phyloP scores from a whole-genome alignment of 2,113 vertebrate genomes.

The Salvelinus sp. region DNA sequence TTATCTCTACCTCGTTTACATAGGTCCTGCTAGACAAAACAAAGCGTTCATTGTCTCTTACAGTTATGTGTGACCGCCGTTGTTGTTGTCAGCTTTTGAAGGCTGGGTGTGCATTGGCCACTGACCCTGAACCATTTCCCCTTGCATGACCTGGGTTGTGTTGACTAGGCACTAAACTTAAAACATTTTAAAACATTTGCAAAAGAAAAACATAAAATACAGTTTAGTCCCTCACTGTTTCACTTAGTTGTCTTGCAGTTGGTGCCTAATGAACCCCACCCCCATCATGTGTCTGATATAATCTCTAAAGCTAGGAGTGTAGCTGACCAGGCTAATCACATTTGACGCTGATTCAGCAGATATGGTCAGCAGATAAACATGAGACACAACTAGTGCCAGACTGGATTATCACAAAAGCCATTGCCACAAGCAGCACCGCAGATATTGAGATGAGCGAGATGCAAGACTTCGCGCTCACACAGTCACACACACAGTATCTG shows the following conservation, averaged over 20 bases:
- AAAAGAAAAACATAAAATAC: too few species aligned
- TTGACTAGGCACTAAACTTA: too few species aligned
- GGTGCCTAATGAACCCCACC: too few species aligned
- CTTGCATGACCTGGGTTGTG: not conserved
- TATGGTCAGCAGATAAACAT: not conserved
- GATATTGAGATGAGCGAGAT: too few species aligned
- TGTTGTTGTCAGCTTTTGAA: not conserved
- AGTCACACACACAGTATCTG: too few species aligned
- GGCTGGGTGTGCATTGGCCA: not conserved
- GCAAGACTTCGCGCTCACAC: too few species aligned
- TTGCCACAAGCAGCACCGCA: not conserved
- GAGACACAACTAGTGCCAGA: not conserved
- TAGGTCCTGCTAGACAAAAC: slow-evolving; percentile 5
- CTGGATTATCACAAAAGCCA: not conserved
- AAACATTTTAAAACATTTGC: too few species aligned
- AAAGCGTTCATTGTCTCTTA: slow-evolving; percentile 10
- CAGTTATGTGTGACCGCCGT: not conserved
- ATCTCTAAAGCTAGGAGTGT: not conserved
- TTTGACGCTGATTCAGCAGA: not conserved
- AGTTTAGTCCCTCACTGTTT: too few species aligned
- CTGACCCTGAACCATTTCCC: not conserved
- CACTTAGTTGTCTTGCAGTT: too few species aligned
- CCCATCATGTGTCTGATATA: not conserved
- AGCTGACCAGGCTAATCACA: not conserved
- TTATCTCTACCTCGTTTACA: too few species aligned